A percentile compares a stretch with the other conserved stretches of the same genome.
These are phyloP conservation scores for Drosophila persimilis DNA, from an alignment of 1,140 invertebrate genomes.

Conservation along the genomic window DNA sequence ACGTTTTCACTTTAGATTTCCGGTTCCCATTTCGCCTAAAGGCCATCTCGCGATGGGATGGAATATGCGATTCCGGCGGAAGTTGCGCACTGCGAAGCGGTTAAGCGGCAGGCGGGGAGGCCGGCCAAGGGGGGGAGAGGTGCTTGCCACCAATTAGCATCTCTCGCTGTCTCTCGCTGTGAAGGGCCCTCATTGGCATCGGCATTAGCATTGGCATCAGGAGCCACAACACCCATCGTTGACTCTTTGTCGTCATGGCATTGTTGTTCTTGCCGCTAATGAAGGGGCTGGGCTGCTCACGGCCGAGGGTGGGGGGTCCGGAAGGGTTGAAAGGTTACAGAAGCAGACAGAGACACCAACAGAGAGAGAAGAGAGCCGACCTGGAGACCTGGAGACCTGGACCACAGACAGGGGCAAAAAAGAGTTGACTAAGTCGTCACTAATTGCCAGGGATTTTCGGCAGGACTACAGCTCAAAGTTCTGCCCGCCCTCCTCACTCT, in stretches of 20 bases:
- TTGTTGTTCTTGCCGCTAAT: conserved; percentile 42
- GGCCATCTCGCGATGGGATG: conserved; percentile 28
- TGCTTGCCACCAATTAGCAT: conserved; percentile 77
- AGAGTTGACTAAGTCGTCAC: conserved; percentile 58
- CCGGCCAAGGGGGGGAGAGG: neutral
- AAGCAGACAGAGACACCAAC: conserved; percentile 1
- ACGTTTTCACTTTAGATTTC: conserved; percentile 81
- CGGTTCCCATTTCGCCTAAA: conserved; percentile 49
- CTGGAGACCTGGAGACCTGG: too few species aligned
- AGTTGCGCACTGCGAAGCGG: conserved; percentile 46
- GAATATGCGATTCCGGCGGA: conserved; percentile 72
- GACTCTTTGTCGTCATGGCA: conserved; percentile 33
- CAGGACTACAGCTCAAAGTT: conserved; percentile 1
- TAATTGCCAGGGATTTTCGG: conserved; percentile 59
- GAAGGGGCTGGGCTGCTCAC: conserved; percentile 29
- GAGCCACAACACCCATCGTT: conserved; percentile 12
- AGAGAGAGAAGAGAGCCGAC: too few species aligned
- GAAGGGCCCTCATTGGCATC: conserved; percentile 32
- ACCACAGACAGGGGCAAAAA: conserved; percentile 2
- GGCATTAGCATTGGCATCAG: neutral
- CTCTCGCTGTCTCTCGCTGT: conserved; percentile 51
- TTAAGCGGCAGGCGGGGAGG: too few species aligned
- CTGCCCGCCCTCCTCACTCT: neutral
- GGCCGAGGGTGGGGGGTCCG: neutral
- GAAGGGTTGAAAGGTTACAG: conserved; percentile 51